These are phyloP conservation scores for Melanocharis versteri DNA, from an alignment of 2,113 vertebrate genomes.

Conservation along the genomic window DNA sequence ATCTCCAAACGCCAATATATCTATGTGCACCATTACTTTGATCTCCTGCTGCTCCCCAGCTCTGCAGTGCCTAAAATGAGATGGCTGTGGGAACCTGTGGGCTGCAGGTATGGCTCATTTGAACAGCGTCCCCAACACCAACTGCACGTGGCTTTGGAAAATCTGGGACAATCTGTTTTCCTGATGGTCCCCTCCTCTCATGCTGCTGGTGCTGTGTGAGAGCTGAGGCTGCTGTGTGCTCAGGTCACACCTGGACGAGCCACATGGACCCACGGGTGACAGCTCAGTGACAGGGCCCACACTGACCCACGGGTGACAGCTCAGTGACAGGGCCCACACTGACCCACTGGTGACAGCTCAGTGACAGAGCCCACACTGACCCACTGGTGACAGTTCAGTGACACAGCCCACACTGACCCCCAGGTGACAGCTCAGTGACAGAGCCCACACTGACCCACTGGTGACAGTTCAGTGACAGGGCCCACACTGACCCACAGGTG, in stretches of 20 bases:
- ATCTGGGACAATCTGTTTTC: background rate
- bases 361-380: background rate
- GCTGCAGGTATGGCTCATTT: background rate
- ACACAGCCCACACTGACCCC: background rate
- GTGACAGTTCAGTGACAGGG: fast-evolving
- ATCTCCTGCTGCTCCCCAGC: background rate
- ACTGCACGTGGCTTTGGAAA: background rate
- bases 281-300: background rate
- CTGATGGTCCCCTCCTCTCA: background rate
- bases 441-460: background rate
- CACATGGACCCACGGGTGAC: background rate
- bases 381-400: fast-evolving
- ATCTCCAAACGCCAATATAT: conserved; percentile 41
- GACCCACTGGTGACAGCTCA: too few species aligned
- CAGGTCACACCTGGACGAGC: background rate
- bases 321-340: background rate
- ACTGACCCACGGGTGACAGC: background rate
- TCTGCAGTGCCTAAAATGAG: background rate
- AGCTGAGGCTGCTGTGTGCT: background rate
- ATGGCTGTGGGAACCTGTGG: background rate
- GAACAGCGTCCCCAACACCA: background rate
- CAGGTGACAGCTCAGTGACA: too few species aligned
- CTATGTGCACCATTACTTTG: conserved; percentile 26
- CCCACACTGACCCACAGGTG: too few species aligned
- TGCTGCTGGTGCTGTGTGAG: background rate